phyloP scores from a whole-genome alignment of 2,888 invertebrate species.

The Eulithis prunata region DNA sequence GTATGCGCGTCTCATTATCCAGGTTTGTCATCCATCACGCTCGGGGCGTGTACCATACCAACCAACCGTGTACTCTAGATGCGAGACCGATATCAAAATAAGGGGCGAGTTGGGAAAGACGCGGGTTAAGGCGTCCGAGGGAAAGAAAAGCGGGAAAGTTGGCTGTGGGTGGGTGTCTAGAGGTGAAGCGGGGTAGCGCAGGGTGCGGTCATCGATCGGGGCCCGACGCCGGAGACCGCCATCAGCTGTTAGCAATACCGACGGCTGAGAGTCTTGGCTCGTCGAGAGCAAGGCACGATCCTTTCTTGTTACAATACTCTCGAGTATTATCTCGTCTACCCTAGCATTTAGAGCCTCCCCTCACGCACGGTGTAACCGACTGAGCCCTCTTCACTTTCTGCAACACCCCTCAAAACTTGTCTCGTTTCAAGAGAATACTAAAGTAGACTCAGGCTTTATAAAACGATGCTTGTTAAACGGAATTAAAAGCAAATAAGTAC shows the following conservation, averaged over 20 bases:
- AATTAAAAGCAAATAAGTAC: conserved; percentile 28
- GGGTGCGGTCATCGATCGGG: conserved; percentile 78
- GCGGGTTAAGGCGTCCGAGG: conserved; percentile 53
- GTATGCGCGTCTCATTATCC: conserved; percentile 37
- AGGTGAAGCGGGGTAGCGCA: conserved; percentile 63
- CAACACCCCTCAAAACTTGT: conserved; percentile 41
- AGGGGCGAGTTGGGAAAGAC: conserved; percentile 41
- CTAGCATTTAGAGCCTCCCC: conserved; percentile 37
- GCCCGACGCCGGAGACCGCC: conserved; percentile 65
- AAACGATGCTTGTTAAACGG: conserved; percentile 16
- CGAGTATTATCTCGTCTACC: conserved; percentile 35
- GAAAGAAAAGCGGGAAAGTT: conserved; percentile 80
- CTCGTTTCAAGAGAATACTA: conserved; percentile 34
- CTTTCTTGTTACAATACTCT: conserved; percentile 38
- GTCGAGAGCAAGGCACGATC: conserved; percentile 34
- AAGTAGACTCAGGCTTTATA: conserved; percentile 11
- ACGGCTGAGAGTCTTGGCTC: conserved; percentile 52
- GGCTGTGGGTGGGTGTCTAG: conserved; percentile 64
- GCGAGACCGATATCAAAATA: conserved; percentile 56
- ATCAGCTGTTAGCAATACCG: conserved; percentile 73
- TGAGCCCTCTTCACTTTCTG: conserved; percentile 37
- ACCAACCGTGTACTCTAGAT: conserved; percentile 10
- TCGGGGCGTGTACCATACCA: conserved; percentile 41
- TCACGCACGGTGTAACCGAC: conserved; percentile 37
- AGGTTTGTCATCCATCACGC: conserved; percentile 58